phyloP scores from a whole-genome alignment of 2,888 invertebrate genomes.

The Tuta absoluta region DNA sequence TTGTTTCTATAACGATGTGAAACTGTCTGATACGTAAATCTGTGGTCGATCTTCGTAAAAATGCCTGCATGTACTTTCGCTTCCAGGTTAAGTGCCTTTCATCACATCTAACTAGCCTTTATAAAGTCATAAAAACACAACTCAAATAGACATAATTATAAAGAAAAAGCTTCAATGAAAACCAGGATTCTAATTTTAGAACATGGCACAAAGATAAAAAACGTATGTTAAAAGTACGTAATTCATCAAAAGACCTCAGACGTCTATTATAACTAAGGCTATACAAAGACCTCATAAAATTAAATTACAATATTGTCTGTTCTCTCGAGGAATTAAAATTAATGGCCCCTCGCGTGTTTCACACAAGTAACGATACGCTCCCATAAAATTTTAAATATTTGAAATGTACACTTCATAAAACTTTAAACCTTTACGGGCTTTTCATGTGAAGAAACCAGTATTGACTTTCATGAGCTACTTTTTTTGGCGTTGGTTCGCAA shows the following conservation, averaged over 20 bases:
- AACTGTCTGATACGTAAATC: not conserved
- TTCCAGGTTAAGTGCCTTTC: too few relatives aligned
- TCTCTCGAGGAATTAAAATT: slow-evolving; percentile 1
- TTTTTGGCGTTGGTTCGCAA: not conserved
- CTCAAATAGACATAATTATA: too few relatives aligned
- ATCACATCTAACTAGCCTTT: too few relatives aligned
- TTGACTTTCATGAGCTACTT: slow-evolving; percentile 18
- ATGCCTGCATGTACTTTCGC: not conserved
- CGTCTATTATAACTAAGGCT: slow-evolving; percentile 1
- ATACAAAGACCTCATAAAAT: slow-evolving; percentile 16
- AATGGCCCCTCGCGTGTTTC: slow-evolving; percentile 19
- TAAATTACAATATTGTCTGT: slow-evolving; percentile 18
- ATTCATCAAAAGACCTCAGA: slow-evolving; percentile 10
- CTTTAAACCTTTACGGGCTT: slow-evolving; percentile 11
- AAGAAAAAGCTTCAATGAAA: too few relatives aligned
- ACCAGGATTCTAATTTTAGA: not conserved
- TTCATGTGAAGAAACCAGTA: slow-evolving; percentile 4
- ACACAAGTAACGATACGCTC: slow-evolving; percentile 13
- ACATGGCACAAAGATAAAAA: not conserved
- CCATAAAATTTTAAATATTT: slow-evolving; percentile 5
- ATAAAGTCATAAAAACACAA: too few relatives aligned
- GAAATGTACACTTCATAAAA: slow-evolving; percentile 21
- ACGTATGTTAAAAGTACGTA: not conserved
- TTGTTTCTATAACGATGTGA: slow-evolving; percentile 8
- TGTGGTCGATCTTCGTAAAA: not conserved